These are phyloP conservation scores for Cygnus buccinator DNA, from an alignment of 2,113 vertebrate species.

Conservation along the genomic window DNA sequence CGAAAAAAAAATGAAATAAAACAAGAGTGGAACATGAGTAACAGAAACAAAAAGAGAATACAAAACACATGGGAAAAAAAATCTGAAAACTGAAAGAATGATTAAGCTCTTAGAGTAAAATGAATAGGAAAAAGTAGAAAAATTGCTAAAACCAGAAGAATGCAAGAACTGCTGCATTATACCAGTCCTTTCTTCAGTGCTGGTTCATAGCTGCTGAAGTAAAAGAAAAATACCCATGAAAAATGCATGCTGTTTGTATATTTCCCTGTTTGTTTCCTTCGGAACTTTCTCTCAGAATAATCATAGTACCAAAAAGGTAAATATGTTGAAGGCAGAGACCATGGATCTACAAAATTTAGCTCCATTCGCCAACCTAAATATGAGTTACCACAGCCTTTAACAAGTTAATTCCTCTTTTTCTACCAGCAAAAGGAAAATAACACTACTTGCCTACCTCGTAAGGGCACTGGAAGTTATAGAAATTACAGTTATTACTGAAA, in stretches of 20 bases:
- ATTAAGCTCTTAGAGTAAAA: neutral
- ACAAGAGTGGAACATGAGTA: neutral
- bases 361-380: neutral
- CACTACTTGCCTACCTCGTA: neutral
- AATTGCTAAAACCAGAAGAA: neutral
- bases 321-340: neutral
- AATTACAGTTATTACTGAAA: neutral
- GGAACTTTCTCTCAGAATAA: conserved; percentile 7
- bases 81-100: neutral
- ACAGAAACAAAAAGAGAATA: neutral
- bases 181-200: neutral
- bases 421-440: neutral
- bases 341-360: neutral
- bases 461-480: neutral
- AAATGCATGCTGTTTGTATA: conserved; percentile 38
- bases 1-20: neutral
- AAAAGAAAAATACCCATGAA: conserved; percentile 41
- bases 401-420: neutral
- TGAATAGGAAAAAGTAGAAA: neutral
- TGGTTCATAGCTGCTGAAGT: neutral
- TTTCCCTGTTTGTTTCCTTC: conserved; percentile 9
- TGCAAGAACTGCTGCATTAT: neutral
- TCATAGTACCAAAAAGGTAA: neutral
- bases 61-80: neutral
- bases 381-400: neutral